phyloP scores from a whole-genome alignment of 2,888 invertebrate species.

The Ceratothoa steindachneri region DNA sequence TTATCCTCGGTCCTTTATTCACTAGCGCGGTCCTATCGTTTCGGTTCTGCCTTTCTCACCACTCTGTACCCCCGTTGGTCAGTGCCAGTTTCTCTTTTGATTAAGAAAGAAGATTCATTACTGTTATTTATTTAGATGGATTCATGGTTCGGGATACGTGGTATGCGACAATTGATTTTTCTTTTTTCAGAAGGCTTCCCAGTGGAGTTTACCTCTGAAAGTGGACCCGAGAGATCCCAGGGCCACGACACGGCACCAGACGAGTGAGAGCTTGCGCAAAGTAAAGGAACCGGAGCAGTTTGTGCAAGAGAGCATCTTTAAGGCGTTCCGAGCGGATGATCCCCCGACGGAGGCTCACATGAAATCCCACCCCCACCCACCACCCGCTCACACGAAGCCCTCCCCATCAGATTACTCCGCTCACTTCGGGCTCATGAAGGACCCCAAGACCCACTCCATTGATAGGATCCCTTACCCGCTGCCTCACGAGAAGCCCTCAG shows the following conservation, averaged over 20 bases:
- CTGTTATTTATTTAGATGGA: too few relatives aligned
- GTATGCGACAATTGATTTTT: too few relatives aligned
- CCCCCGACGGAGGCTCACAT: conserved; percentile 13
- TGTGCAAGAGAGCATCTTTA: conserved; percentile 43
- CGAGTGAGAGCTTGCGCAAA: neutral
- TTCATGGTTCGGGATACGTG: too few relatives aligned
- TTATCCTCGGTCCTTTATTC: too few relatives aligned
- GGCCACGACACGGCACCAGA: neutral
- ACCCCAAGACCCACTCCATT: conserved; percentile 28
- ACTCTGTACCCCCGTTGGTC: too few relatives aligned
- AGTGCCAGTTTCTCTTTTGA: too few relatives aligned
- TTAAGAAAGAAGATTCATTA: too few relatives aligned
- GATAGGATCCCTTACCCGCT: conserved; percentile 28
- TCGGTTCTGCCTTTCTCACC: too few relatives aligned
- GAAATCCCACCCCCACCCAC: conserved; percentile 25
- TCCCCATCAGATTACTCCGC: conserved; percentile 29
- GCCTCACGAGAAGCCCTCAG: conserved; percentile 39
- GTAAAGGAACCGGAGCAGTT: conserved; percentile 30
- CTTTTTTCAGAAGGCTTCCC: conserved; percentile 8
- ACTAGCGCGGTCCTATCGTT: too few relatives aligned
- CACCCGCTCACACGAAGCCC: conserved; percentile 34
- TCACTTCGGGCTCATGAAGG: conserved; percentile 22
- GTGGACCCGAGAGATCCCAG: conserved; percentile 1
- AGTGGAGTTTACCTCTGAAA: conserved; percentile 1
- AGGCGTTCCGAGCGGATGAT: conserved; percentile 31